Evolutionary conservation across 2,113 vertebrate genomes (phyloP), one percentile per base, ranked within the genome.

Genomic region (Python bivittatus): DNA sequence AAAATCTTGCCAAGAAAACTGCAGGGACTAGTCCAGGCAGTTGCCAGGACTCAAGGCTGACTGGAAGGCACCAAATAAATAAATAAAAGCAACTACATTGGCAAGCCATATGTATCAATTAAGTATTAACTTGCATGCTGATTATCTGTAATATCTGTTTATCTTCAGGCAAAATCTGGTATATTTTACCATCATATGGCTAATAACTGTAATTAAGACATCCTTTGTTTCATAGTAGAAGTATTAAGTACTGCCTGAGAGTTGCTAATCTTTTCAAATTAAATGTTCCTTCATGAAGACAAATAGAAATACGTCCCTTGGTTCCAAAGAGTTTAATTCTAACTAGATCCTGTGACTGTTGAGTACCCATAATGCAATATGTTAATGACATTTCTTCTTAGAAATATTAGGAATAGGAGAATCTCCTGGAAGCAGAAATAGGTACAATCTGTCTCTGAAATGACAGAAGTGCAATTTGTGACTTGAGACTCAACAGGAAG

Each of bases 61-160:
- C 54, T 56, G 54, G 54, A 20, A 38, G 68, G 15, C 68, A 38
- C 68, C n/a, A n/a, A n/a, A n/a, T n/a, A n/a, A 38, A 38, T 79
- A 79, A 20, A 79, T 38, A 38, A 79, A 79, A 20, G 15, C 0
- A 96, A 33, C 11, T 84, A 84, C 89, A 92, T 88, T 93, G 90
- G 58, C 94, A 92, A 94, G 60, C 91, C 1, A 0, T 90, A 56
- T 92, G 95, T 64, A 91, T 7, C 29, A 88, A 92, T 95, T 90
- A 91, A 88, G 93, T 90, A 54, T 88, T 12, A 2, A 91, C 72
- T n/a, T 60, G 87, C 88, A 93, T 90, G 56, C 88, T 56, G 79
- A 56, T 4, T 93, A 11, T 83, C 4, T 17, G 15, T 89, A 44
- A n/a, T 86, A 72, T 72, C 86, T 94, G n/a, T 42, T 64, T 95